These are phyloP conservation scores for Oreochromis aureus DNA, from an alignment of 2,113 vertebrate species.

Conservation along the genomic window DNA sequence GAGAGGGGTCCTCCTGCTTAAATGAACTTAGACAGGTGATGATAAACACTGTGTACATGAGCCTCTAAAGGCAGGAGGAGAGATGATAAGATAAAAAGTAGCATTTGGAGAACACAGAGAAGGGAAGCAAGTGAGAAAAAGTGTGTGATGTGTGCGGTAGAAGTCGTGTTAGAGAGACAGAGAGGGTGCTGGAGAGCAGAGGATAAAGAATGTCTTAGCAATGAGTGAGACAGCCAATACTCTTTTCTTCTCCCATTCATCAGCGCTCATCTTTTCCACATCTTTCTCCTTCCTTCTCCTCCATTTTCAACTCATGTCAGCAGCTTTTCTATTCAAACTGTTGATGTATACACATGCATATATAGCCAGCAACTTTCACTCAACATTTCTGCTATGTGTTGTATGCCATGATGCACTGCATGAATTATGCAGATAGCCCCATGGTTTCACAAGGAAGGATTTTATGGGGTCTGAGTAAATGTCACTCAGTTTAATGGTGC, in stretches of 20 bases:
- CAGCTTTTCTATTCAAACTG: not conserved
- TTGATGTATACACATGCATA: not conserved
- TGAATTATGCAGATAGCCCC: constrained; percentile 50
- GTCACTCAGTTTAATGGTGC: not conserved
- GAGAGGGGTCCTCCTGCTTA: constrained; percentile 11
- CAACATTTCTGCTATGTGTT: constrained; percentile 16
- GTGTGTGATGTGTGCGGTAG: not conserved
- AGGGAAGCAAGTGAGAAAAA: not conserved
- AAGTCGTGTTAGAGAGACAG: not conserved
- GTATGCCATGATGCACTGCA: constrained; percentile 3
- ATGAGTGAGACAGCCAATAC: not conserved
- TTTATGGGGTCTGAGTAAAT: not conserved
- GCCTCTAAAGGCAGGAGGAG: not conserved
- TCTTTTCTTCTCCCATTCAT: not conserved
- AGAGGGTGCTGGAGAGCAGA: not conserved
- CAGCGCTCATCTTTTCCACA: not conserved
- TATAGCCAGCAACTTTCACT: constrained; percentile 7
- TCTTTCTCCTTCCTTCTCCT: not conserved
- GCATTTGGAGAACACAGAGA: not conserved
- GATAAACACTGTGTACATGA: constrained; percentile 36
- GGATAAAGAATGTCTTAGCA: not conserved
- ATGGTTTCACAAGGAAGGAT: not conserved
- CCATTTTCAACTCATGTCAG: not conserved
- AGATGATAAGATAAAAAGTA: constrained; percentile 19
- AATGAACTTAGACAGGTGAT: constrained; percentile 47